Conservation (phyloP, 1,140 invertebrate species). For the Thalassaphorura encarpata region DNA sequence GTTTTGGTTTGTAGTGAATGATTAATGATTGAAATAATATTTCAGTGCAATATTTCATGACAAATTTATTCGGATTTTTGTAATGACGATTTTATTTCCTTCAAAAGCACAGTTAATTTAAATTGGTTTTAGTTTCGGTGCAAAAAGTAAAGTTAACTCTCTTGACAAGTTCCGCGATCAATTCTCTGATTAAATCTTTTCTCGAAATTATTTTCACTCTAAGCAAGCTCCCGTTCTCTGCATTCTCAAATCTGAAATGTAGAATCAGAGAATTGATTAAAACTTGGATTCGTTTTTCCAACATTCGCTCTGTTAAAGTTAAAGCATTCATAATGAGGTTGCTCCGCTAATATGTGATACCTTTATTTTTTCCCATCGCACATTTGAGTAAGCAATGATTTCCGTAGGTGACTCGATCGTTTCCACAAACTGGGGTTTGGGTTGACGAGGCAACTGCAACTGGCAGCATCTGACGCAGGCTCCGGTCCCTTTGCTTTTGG, state of each 20-base stretch:
- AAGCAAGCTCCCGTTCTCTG: not conserved
- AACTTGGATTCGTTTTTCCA: too few species aligned
- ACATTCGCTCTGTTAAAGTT: not conserved
- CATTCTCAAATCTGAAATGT: not conserved
- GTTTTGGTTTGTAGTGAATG: too few species aligned
- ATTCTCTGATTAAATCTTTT: not conserved
- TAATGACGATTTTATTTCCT: too few species aligned
- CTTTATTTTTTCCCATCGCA: not conserved
- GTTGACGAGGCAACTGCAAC: not conserved
- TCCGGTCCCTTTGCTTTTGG: not conserved
- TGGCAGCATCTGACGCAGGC: not conserved
- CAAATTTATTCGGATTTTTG: too few species aligned
- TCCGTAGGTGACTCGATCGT: not conserved
- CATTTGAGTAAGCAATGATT: not conserved
- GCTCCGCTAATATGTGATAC: not conserved
- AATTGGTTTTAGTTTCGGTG: too few species aligned
- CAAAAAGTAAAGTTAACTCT: too few species aligned
- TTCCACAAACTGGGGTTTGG: not conserved
- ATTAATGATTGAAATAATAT: too few species aligned
- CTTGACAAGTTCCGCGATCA: too few species aligned
- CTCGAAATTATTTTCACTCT: not conserved
- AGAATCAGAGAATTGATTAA: not conserved
- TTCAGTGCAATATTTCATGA: too few species aligned
- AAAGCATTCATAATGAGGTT: too few species aligned
- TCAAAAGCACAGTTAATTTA: too few species aligned